Evolutionary conservation across 2,888 invertebrate genomes (phyloP).

Genomic region (Euphydryas editha): DNA sequence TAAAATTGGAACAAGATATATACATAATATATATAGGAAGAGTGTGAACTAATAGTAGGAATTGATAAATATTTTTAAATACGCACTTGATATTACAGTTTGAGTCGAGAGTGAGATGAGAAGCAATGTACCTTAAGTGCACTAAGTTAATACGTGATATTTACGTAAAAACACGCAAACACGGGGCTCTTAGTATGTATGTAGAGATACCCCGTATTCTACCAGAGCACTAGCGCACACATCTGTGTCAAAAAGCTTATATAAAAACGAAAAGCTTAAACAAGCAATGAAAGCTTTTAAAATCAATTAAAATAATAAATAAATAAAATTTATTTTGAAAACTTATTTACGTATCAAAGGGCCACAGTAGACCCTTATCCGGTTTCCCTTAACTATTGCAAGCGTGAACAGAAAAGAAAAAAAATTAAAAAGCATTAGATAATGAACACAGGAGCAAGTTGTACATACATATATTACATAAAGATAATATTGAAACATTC

Average conservation of each 20-base stretch:
- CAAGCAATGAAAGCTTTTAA: background rate
- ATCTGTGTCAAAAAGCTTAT: background rate
- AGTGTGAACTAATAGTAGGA: too few species aligned
- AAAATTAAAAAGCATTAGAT: slow-evolving; percentile 30
- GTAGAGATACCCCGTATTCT: too few species aligned
- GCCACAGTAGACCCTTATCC: slow-evolving; percentile 74
- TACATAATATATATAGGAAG: too few species aligned
- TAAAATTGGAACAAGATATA: too few species aligned
- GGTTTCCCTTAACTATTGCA: slow-evolving; percentile 65
- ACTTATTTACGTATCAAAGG: slow-evolving; percentile 75
- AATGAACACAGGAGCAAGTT: slow-evolving; percentile 7
- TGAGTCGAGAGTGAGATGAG: too few species aligned
- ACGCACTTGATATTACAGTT: too few species aligned
- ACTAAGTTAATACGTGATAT: too few species aligned
- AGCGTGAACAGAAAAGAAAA: slow-evolving; percentile 62
- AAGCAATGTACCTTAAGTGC: too few species aligned
- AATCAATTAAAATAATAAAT: slow-evolving; percentile 36
- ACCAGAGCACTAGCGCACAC: background rate
- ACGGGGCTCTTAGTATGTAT: too few species aligned
- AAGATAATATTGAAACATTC: too few species aligned
- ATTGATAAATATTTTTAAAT: too few species aligned
- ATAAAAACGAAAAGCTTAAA: background rate
- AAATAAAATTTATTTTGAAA: slow-evolving; percentile 22
- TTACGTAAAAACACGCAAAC: too few species aligned
- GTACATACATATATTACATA: background rate